Evolutionary conservation across 1,140 invertebrate species (phyloP).

Genomic region (Drosophila malerkotliana): DNA sequence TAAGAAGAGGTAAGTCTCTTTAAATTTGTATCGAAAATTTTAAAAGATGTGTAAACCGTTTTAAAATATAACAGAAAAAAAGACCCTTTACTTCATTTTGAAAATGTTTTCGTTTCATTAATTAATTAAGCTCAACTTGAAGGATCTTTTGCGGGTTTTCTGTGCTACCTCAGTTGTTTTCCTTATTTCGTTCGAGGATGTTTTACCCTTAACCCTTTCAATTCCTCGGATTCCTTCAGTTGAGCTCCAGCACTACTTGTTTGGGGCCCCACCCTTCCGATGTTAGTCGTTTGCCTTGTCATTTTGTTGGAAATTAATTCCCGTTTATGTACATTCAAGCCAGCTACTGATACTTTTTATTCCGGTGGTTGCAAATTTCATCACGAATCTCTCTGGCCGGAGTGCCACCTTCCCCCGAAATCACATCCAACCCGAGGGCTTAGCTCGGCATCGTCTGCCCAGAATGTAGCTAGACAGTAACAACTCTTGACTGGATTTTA

Average conservation of each 20-base stretch:
- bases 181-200: slow-evolving; percentile 13
- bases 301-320: slow-evolving; percentile 71
- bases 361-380: slow-evolving; percentile 75
- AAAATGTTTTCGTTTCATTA: slow-evolving; percentile 37
- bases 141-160: slow-evolving; percentile 21
- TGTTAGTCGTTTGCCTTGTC: slow-evolving; percentile 64
- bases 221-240: slow-evolving; percentile 13
- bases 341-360: slow-evolving; percentile 59
- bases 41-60: background rate
- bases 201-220: slow-evolving; percentile 26
- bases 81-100: background rate
- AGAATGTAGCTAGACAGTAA: slow-evolving; percentile 36
- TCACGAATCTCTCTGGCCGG: slow-evolving; percentile 28
- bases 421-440: slow-evolving; percentile 18
- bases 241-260: background rate
- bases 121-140: slow-evolving; percentile 33
- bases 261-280: slow-evolving; percentile 48
- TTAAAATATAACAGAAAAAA: background rate
- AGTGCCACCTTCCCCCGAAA: background rate
- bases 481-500: slow-evolving; percentile 75
- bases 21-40: too few relatives aligned
- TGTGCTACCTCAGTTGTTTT: slow-evolving; percentile 32
- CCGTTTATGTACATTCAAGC: slow-evolving; percentile 62
- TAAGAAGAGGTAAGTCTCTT: background rate
- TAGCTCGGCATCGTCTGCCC: slow-evolving; percentile 41